Conservation (phyloP, 37 sponge, comb jelly and placozoan genomes). For the Petrosia ficiformis region DNA sequence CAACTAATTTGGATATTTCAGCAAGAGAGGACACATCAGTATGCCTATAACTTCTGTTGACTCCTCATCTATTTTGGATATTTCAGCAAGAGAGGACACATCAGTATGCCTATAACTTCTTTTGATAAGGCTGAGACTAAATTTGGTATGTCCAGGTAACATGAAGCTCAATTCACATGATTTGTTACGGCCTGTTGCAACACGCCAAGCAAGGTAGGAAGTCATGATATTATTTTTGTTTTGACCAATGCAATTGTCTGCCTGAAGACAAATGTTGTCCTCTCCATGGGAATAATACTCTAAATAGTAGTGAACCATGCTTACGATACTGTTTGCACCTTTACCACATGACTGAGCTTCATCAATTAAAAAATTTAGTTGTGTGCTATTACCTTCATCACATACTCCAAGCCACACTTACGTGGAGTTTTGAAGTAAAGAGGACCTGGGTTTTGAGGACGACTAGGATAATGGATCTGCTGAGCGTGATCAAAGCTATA, state of each 20-base stretch:
- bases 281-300: background rate
- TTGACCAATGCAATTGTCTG: conserved; percentile 51
- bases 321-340: conserved; percentile 42
- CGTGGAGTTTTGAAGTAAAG: too few relatives aligned
- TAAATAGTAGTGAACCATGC: conserved; percentile 38
- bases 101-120: too few relatives aligned
- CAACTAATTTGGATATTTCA: too few relatives aligned
- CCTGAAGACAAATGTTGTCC: conserved; percentile 18
- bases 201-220: conserved; percentile 37
- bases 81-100: too few relatives aligned
- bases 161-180: conserved; percentile 19
- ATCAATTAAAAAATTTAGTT: conserved; percentile 44
- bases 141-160: conserved; percentile 46
- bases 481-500: too few relatives aligned
- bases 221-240: conserved; percentile 46
- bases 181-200: conserved; percentile 5
- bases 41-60: too few relatives aligned
- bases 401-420: conserved; percentile 35
- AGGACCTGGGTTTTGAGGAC: too few relatives aligned
- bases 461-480: too few relatives aligned
- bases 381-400: conserved; percentile 4
- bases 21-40: too few relatives aligned
- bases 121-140: conserved; percentile 43
- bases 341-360: conserved; percentile 23
- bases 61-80: too few relatives aligned